Evolutionary conservation across 2,797 vertebrate genomes (phyloP).

Genomic region (Sebastes flavidus): DNA sequence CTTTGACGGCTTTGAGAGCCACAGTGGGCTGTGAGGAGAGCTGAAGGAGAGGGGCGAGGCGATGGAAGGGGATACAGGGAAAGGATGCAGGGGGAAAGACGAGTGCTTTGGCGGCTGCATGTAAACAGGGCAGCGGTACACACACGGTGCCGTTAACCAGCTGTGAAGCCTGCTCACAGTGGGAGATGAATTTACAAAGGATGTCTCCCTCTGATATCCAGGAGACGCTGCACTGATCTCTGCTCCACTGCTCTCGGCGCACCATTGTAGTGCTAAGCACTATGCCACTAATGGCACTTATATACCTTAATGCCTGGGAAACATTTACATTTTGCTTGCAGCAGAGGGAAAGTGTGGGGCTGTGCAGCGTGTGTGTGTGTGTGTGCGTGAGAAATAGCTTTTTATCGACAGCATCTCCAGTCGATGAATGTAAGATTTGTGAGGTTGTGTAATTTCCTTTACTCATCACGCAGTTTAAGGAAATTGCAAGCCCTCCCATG

Average conservation of each 20-base stretch:
- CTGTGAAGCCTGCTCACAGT: conserved; percentile 84
- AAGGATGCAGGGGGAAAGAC: conserved; percentile 51
- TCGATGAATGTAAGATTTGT: conserved; percentile 56
- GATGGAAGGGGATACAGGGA: conserved; percentile 48
- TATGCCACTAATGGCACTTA: conserved; percentile 76
- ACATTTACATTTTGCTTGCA: conserved; percentile 76
- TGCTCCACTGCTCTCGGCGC: conserved; percentile 77
- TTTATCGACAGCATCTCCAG: conserved; percentile 58
- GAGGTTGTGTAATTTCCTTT: conserved; percentile 70
- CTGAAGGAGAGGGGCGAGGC: conserved; percentile 30
- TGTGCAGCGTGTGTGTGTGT: conserved; percentile 2
- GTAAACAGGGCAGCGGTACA: conserved; percentile 82
- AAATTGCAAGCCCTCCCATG: conserved; percentile 62
- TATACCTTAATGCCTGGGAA: conserved; percentile 75
- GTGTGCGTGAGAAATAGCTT: neutral
- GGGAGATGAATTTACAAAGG: conserved; percentile 85
- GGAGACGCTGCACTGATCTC: conserved; percentile 80
- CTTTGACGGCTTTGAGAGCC: conserved; percentile 52
- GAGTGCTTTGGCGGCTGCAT: conserved; percentile 72
- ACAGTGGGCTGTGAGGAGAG: conserved; percentile 46
- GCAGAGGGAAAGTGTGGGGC: conserved; percentile 41
- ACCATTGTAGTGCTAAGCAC: conserved; percentile 82
- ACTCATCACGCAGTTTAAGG: conserved; percentile 64
- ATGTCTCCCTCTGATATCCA: conserved; percentile 83
- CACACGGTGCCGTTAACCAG: conserved; percentile 82